phyloP scores from a whole-genome alignment of 2,888 invertebrate species.

The Amaurobius ferox region DNA sequence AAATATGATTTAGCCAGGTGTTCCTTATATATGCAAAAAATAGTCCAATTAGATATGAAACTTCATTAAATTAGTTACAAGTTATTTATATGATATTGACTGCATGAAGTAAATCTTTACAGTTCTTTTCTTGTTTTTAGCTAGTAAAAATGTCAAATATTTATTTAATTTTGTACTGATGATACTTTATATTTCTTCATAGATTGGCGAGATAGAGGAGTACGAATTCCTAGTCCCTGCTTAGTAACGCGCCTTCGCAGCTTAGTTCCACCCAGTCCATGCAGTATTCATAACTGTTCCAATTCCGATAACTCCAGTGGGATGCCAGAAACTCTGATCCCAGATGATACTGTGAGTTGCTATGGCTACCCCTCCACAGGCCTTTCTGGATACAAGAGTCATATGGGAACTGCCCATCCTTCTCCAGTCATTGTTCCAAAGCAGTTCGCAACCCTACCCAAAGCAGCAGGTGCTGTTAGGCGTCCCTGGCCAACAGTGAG shows the following conservation, averaged over 20 bases:
- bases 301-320: slow-evolving; percentile 37
- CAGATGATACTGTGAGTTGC: slow-evolving; percentile 62
- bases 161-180: neutral
- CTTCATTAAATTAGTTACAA: too few species aligned
- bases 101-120: too few species aligned
- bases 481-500: slow-evolving; percentile 45
- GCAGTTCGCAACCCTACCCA: slow-evolving; percentile 72
- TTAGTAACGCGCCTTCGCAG: slow-evolving; percentile 32
- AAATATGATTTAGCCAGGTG: too few species aligned
- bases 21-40: too few species aligned
- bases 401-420: slow-evolving; percentile 50
- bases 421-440: slow-evolving; percentile 57
- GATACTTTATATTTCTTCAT: neutral
- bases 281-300: slow-evolving; percentile 51
- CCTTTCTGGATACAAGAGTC: slow-evolving; percentile 47
- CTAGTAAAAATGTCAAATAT: neutral
- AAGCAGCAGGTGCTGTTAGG: slow-evolving; percentile 52
- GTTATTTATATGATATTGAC: too few species aligned
- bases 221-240: slow-evolving; percentile 64
- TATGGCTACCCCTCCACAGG: slow-evolving; percentile 46
- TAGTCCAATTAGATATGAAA: too few species aligned
- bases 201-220: slow-evolving; percentile 68
- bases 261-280: slow-evolving; percentile 58
- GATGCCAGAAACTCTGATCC: slow-evolving; percentile 16
- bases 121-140: too few species aligned